phyloP scores from a whole-genome alignment of 2,113 vertebrate species.

The Daboia siamensis region DNA sequence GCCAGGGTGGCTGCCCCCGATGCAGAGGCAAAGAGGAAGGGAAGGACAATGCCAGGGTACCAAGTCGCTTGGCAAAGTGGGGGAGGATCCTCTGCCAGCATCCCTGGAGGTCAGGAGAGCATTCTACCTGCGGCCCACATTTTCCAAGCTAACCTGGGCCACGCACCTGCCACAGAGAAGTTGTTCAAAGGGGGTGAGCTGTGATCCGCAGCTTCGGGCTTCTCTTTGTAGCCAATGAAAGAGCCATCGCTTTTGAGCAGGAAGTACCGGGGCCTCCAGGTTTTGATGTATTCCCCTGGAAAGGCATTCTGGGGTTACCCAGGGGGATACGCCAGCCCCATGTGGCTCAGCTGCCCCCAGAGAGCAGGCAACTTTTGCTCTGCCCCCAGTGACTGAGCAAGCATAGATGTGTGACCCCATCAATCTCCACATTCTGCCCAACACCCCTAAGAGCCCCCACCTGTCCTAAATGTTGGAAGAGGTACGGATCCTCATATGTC shows the following conservation, averaged over 20 bases:
- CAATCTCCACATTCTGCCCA: neutral
- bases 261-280: conserved; percentile 92
- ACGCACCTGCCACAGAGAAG: conserved; percentile 89
- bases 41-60: too few species aligned
- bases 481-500: neutral
- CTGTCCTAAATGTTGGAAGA: neutral
- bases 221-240: conserved; percentile 94
- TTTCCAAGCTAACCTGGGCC: rapidly evolving
- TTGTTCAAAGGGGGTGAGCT: conserved; percentile 87
- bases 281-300: conserved; percentile 94
- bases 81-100: too few species aligned
- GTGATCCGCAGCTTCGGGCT: conserved; percentile 84
- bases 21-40: neutral
- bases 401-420: neutral
- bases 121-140: too few species aligned
- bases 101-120: neutral
- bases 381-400: too few species aligned
- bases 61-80: too few species aligned
- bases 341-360: neutral
- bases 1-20: neutral
- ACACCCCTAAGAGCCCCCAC: too few species aligned
- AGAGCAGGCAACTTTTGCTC: neutral
- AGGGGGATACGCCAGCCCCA: neutral
- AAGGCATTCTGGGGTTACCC: neutral
- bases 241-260: conserved; percentile 92